These are phyloP conservation scores for Ypsolopha scabrella DNA, from an alignment of 2,888 invertebrate species.

Conservation along the genomic window DNA sequence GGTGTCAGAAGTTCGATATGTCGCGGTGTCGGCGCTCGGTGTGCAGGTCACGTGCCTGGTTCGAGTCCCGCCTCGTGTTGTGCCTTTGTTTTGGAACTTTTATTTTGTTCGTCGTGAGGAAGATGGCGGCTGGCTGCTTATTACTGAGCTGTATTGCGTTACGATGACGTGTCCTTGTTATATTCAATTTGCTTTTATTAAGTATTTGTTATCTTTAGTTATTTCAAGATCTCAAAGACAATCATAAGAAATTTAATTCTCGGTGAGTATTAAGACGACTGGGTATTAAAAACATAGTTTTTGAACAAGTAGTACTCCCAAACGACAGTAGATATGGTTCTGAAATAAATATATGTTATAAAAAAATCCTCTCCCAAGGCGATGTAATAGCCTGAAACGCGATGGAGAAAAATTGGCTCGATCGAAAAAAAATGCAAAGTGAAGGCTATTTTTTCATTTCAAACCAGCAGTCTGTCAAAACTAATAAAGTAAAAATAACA, in stretches of 20 bases:
- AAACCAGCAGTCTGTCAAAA: too few relatives aligned
- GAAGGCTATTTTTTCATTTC: too few relatives aligned
- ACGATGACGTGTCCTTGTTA: neutral
- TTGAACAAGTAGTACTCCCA: too few relatives aligned
- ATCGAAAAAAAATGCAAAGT: too few relatives aligned
- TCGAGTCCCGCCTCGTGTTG: slow-evolving; percentile 41
- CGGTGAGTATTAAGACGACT: too few relatives aligned
- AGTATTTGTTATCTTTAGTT: neutral
- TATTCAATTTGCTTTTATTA: neutral
- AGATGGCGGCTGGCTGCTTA: slow-evolving; percentile 25
- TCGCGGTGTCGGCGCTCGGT: slow-evolving; percentile 26
- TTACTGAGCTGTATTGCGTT: slow-evolving; percentile 32
- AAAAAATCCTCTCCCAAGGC: too few relatives aligned
- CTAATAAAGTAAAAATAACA: too few relatives aligned
- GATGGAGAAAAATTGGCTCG: too few relatives aligned
- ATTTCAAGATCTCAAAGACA: neutral
- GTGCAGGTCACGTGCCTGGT: slow-evolving; percentile 50
- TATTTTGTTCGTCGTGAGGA: slow-evolving; percentile 50
- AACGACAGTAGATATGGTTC: too few relatives aligned
- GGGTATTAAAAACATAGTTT: too few relatives aligned
- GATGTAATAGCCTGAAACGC: too few relatives aligned
- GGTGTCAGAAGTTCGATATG: slow-evolving; percentile 24
- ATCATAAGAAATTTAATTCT: neutral
- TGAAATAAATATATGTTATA: too few relatives aligned
- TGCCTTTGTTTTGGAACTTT: slow-evolving; percentile 38